Percentiles rank a stretch among this genome's conserved stretches.
These are phyloP conservation scores for Nowickia ferox DNA, from an alignment of 2,888 invertebrate genomes.

Conservation along the genomic window DNA sequence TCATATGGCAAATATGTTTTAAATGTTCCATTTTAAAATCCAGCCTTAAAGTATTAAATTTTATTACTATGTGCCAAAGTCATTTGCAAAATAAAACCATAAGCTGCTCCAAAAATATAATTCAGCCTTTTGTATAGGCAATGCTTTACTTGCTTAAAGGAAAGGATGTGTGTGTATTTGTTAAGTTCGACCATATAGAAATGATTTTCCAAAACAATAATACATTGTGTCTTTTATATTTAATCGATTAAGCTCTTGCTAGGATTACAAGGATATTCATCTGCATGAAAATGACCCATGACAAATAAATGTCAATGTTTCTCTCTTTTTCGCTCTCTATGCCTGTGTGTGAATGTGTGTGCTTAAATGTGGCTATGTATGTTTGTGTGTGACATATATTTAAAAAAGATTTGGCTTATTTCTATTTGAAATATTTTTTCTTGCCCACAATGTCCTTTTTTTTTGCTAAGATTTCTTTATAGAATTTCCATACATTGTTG, in stretches of 20 bases:
- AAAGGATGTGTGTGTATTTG: not conserved
- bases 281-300: conserved; percentile 38
- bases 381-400: not conserved
- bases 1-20: conserved; percentile 6
- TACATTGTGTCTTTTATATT: conserved; percentile 22
- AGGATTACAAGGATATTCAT: conserved; percentile 14
- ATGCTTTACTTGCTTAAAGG: not conserved
- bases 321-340: not conserved
- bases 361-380: not conserved
- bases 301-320: conserved; percentile 16
- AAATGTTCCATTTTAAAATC: not conserved
- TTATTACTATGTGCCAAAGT: not conserved
- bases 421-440: not conserved
- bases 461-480: not conserved
- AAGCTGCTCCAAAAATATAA: not conserved
- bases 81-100: not conserved
- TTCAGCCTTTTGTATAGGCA: not conserved
- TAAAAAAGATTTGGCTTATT: conserved; percentile 15
- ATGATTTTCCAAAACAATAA: conserved; percentile 9
- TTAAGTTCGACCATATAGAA: not conserved
- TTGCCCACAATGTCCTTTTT: not conserved
- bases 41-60: not conserved
- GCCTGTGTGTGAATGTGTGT: not conserved
- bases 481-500: not conserved
- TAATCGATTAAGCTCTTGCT: not conserved